These are phyloP conservation scores for Hypotaenidia okinawae DNA, from an alignment of 2,797 vertebrate genomes.

Conservation along the genomic window DNA sequence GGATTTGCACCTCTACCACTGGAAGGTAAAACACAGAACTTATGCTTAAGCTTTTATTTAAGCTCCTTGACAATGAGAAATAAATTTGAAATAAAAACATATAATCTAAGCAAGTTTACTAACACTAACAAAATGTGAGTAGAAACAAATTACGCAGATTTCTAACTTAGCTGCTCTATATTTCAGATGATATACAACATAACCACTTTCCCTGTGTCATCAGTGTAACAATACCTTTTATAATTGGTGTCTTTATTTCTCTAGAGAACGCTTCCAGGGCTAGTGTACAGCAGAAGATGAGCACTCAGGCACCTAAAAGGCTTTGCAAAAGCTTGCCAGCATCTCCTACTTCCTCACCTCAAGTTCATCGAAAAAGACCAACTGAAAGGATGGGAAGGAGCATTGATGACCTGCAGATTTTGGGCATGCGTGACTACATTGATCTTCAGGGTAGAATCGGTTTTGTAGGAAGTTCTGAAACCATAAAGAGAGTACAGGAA, in stretches of 20 bases:
- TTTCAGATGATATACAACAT: not conserved
- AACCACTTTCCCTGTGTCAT: not conserved
- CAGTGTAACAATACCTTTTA: not conserved
- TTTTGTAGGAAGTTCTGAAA: constrained; percentile 79
- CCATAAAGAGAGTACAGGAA: constrained; percentile 80
- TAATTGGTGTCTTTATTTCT: not conserved
- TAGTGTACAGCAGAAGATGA: not conserved
- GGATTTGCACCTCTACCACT: constrained; percentile 80
- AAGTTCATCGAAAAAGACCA: constrained; percentile 46
- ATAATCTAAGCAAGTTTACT: not conserved
- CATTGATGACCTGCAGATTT: constrained; percentile 52
- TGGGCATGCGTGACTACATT: constrained; percentile 19
- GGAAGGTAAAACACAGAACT: constrained; percentile 79
- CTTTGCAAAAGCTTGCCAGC: constrained; percentile 83
- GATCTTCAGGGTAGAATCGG: constrained; percentile 52
- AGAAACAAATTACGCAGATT: not conserved
- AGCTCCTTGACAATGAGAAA: not conserved
- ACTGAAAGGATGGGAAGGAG: constrained; percentile 49
- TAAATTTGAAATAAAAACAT: not conserved
- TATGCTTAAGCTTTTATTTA: not conserved
- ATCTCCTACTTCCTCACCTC: constrained; percentile 82
- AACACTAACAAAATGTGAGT: not conserved
- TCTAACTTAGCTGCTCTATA: not conserved
- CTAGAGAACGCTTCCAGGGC: constrained; percentile 38
- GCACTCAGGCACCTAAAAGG: constrained; percentile 56